These are phyloP conservation scores for Vanessa atalanta DNA, from an alignment of 1,140 invertebrate genomes.

Conservation along the genomic window DNA sequence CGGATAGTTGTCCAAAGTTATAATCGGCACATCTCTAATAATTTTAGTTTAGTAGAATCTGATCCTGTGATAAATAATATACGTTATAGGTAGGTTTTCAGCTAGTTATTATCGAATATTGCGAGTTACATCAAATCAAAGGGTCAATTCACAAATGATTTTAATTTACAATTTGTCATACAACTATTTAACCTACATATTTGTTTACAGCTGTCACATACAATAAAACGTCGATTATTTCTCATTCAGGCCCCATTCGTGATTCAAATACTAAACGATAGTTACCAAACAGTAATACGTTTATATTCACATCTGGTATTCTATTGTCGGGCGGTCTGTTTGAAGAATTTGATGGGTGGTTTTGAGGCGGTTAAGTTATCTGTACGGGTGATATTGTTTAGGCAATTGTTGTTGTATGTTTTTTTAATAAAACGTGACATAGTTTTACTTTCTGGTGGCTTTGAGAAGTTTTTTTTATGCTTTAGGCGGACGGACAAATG, in stretches of 20 bases:
- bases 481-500: no score
- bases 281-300: neutral
- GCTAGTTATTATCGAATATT: no score
- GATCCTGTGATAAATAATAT: no score
- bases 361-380: neutral
- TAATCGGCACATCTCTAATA: no score
- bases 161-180: slow-evolving; percentile 1
- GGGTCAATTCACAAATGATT: slow-evolving; percentile 4
- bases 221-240: slow-evolving; percentile 1
- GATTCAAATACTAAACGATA: neutral
- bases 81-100: no score
- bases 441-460: no score
- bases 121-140: neutral
- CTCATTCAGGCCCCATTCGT: slow-evolving; percentile 1
- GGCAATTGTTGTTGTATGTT: neutral
- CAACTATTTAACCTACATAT: slow-evolving; percentile 2
- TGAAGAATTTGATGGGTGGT: slow-evolving; percentile 2
- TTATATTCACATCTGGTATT: slow-evolving; percentile 4
- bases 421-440: no score
- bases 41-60: no score
- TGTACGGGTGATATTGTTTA: neutral
- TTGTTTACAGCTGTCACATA: neutral
- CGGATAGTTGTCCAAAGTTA: no score
- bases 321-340: slow-evolving; percentile 12
- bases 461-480: no score